Base-by-base conservation (phyloP, 1,140 invertebrate species). In the Euborellia annulipes region DNA sequence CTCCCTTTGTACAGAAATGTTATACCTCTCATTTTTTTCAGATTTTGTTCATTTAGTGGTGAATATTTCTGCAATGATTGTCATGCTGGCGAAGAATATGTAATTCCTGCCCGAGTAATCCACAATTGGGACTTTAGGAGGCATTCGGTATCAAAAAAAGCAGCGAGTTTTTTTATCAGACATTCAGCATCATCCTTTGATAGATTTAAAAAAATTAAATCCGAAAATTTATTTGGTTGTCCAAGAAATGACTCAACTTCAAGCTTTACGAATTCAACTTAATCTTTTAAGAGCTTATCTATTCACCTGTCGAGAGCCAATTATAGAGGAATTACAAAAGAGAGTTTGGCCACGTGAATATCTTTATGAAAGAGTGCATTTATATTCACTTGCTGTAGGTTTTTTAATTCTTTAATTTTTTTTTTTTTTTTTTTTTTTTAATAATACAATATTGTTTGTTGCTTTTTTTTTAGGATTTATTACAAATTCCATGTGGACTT, bases 91-190 rank as follows among this genome's bases (percentile, higher is more conserved):
- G 81, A 85, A 53, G 72, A 77, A 36, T 79, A 78, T 50, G 64
- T 79, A 13, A 89, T 97, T 52, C 92, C 93, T 9, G 79, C 90
- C 1, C 65, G 82, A 43, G 79, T 96, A 18, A 72, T 96, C 37
- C 80, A 88, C 55, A 95, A 96, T 61, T 96, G 91, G 90, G 91
- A 96, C 62, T 88, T 94, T 55, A 78, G 78, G 51, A 73, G 75
- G 49, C 87, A 91, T 62, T 67, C 74, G 45, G 82, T 93, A 16
- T 79, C 76, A 39, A 71, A 75, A 48, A 76, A 73, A 53, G 77
- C 79, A 9, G 75, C 73, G 2, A n/a, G 63, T 69, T 21, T 90
- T 86, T 59, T 58, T 93, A 16, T 64, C 75, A 39, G 76, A 84
- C 58, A 78, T 86, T 48, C 76, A 83, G 54, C 71, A 79, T 50